A percentile compares a stretch with the other conserved stretches of the same genome.
phyloP scores from a whole-genome alignment of 2,797 vertebrate genomes.

The Acanthurus tractus region DNA sequence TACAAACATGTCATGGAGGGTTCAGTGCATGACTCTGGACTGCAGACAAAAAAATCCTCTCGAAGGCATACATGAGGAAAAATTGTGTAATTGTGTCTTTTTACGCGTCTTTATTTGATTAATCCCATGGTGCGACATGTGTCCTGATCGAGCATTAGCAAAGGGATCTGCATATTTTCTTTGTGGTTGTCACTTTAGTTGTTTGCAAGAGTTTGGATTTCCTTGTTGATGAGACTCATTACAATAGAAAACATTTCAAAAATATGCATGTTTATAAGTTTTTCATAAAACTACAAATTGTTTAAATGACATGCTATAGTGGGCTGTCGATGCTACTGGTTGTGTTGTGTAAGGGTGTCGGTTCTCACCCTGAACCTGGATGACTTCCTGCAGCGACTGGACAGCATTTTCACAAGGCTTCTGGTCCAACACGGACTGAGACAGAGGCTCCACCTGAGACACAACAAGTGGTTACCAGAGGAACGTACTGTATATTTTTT shows the following conservation, averaged over 20 bases:
- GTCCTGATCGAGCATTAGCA: too few species aligned
- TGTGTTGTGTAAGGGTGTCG: background rate
- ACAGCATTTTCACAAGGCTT: conserved; percentile 91
- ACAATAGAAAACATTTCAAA: background rate
- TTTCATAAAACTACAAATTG: conserved; percentile 6
- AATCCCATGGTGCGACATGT: too few species aligned
- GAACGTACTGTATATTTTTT: background rate
- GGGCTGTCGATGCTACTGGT: background rate
- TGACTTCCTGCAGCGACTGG: conserved; percentile 88
- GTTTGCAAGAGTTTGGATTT: conserved; percentile 27
- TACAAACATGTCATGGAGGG: background rate
- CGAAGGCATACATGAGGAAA: too few species aligned
- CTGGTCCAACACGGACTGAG: conserved; percentile 88
- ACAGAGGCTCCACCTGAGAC: conserved; percentile 89
- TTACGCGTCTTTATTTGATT: background rate
- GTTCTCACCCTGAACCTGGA: conserved; percentile 92
- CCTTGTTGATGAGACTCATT: conserved; percentile 20
- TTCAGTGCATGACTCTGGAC: background rate
- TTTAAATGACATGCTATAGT: background rate
- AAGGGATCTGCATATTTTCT: too few species aligned
- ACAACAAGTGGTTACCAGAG: conserved; percentile 12
- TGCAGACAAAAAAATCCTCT: background rate
- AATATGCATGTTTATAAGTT: background rate
- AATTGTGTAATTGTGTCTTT: background rate
- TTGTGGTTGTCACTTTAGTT: background rate